Evolutionary conservation across 2,888 invertebrate genomes (phyloP), one percentile per base, ranked within the genome.

Genomic region (Temnothorax ravouxi): DNA sequence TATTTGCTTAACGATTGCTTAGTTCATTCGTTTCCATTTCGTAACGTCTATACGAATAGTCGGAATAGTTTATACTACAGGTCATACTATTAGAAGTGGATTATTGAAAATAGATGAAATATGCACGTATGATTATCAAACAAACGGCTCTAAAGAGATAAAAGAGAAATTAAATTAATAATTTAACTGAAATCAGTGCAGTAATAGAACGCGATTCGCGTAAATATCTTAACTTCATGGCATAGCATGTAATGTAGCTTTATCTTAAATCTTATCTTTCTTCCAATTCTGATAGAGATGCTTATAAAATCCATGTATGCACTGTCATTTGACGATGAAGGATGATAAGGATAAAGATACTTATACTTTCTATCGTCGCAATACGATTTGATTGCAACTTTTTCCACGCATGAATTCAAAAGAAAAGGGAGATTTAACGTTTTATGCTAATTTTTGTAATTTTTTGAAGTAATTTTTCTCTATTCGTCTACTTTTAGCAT

Each of bases 261-360:
- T 89, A 90, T 90, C 90, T 84, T 83, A 25, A 85, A 88, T 89
- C 90, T 90, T 90, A 90, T 90, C 90, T 81, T 59, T 85, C 87
- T 83, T 85, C 66, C 75, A 61, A 72, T 85, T 85, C 83, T 72
- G 88, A 88, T 90, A 87, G 84, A 83, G 84, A 85, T 83, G 86
- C 85, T 80, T 84, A 84, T 80, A 87, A 83, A 62, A 61, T 66
- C 72, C 50, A 2, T 81, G 61, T 77, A 74, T 85, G 86, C 83
- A 84, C 71, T 74, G 52, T 66, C 72, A 69, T 86, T 90, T 85
- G 80, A 52, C n/a, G 69, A 77, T 83, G 67, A 81, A 81, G 85
- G 77, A 83, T 74, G 62, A 69, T 62, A 74, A 67, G 84, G 79
- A 86, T 84, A 88, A 87, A 83, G 79, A 72, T 86, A 86, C 71